These are phyloP conservation scores for Takifugu bimaculatus DNA, from an alignment of 2,113 vertebrate species.

Conservation along the genomic window DNA sequence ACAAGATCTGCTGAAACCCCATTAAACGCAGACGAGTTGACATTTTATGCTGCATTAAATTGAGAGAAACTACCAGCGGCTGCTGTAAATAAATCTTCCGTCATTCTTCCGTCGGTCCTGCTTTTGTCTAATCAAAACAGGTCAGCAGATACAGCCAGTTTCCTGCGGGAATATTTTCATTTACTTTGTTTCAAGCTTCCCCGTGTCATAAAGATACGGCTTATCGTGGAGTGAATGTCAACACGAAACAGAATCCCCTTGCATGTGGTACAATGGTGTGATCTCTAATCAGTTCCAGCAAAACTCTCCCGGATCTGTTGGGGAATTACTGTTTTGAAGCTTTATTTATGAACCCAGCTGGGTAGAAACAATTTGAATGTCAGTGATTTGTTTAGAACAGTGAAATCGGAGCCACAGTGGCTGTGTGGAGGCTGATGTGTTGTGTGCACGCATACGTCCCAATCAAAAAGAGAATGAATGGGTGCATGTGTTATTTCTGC, in stretches of 20 bases:
- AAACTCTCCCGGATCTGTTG: not conserved
- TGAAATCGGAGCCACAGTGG: not conserved
- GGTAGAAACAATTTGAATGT: too few species aligned
- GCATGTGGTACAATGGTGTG: not conserved
- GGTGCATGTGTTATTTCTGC: constrained; percentile 57
- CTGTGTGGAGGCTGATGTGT: constrained; percentile 4
- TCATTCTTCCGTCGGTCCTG: not conserved
- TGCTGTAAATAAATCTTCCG: constrained; percentile 7
- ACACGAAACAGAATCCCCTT: constrained; percentile 14
- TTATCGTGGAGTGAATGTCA: constrained; percentile 7
- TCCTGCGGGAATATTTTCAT: constrained; percentile 20
- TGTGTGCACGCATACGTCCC: constrained; percentile 3
- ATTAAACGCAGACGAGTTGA: not conserved
- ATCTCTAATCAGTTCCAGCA: not conserved
- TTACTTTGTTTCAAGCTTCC: constrained; percentile 42
- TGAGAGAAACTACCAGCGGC: not conserved
- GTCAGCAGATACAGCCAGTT: constrained; percentile 17
- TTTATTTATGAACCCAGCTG: too few species aligned
- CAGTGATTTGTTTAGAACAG: too few species aligned
- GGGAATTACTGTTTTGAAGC: too few species aligned
- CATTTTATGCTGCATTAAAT: constrained; percentile 11
- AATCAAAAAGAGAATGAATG: constrained; percentile 19
- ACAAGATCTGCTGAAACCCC: not conserved
- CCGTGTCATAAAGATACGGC: constrained; percentile 7
- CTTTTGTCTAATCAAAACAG: constrained; percentile 28